A percentile compares a stretch with the other conserved stretches of the same genome.
Conservation (phyloP, 2,888 invertebrate species). For the Sericinus montela region DNA sequence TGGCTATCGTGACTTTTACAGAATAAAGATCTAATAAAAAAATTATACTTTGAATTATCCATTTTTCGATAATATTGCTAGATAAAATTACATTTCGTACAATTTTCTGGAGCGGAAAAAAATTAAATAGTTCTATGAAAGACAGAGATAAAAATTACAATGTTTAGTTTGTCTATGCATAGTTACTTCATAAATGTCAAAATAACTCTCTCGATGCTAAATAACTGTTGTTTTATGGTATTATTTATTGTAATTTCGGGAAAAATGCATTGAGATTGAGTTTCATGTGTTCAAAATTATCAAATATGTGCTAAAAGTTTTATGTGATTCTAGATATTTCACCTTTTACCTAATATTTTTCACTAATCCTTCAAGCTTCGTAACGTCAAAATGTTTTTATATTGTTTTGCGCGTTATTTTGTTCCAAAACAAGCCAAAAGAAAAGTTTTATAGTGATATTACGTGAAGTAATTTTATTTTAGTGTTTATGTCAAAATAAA, state of each 20-base stretch:
- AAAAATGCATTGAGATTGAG: conserved; percentile 57
- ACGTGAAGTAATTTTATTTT: conserved; percentile 18
- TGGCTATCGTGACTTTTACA: too few relatives aligned
- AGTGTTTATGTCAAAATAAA: conserved; percentile 8
- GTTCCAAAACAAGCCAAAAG: conserved; percentile 24
- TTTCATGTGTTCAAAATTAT: conserved; percentile 36
- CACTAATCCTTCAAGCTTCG: conserved; percentile 40
- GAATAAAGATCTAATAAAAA: too few relatives aligned
- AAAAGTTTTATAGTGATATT: conserved; percentile 19
- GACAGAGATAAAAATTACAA: too few relatives aligned
- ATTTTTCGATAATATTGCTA: too few relatives aligned
- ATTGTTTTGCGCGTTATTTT: conserved; percentile 51
- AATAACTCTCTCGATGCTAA: conserved; percentile 73
- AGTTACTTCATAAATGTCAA: conserved; percentile 34
- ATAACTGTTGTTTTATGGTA: conserved; percentile 58
- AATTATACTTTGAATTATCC: too few relatives aligned
- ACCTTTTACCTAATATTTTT: conserved; percentile 29
- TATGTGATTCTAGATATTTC: conserved; percentile 24
- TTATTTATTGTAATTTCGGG: conserved; percentile 35
- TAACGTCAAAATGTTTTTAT: conserved; percentile 64
- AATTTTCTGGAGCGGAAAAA: too few relatives aligned
- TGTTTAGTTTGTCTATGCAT: conserved; percentile 26
- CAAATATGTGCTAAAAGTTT: conserved; percentile 23
- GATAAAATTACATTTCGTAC: too few relatives aligned
- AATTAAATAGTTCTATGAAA: too few relatives aligned